Percentiles rank a stretch among this genome's conserved stretches.
These are phyloP conservation scores for Alligator mississippiensis DNA, from an alignment of 2,113 vertebrate genomes.

Conservation along the genomic window DNA sequence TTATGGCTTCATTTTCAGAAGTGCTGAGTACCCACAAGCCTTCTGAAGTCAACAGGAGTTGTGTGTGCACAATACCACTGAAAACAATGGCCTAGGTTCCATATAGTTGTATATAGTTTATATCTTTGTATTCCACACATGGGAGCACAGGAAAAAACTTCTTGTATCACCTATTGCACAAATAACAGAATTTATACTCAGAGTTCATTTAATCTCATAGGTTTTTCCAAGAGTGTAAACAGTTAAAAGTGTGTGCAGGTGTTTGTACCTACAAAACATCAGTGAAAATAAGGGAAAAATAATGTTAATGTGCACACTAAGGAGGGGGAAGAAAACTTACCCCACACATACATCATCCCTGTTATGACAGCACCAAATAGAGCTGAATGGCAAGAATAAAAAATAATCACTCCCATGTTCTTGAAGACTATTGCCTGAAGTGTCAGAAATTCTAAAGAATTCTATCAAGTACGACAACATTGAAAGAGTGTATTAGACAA, in stretches of 20 bases:
- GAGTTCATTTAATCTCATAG: background rate
- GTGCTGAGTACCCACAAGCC: background rate
- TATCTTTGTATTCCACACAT: background rate
- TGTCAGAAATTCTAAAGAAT: background rate
- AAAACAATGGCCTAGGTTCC: background rate
- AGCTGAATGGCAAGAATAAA: background rate
- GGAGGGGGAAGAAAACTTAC: background rate
- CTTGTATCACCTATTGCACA: background rate
- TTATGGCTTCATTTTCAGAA: background rate
- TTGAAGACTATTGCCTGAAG: background rate
- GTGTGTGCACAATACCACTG: background rate
- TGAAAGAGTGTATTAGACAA: background rate
- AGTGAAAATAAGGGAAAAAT: background rate
- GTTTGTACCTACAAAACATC: background rate
- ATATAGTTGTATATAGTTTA: accelerated
- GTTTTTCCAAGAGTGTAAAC: background rate
- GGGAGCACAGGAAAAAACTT: too few species aligned
- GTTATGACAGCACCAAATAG: background rate
- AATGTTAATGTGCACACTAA: background rate
- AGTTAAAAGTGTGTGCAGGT: background rate
- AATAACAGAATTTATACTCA: background rate
- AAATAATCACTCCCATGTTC: background rate
- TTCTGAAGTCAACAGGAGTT: background rate
- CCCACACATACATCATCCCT: background rate
- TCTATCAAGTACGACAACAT: background rate